Evolutionary conservation across 23 tunicate species (phyloP), one percentile per base, ranked within the genome.

Genomic region (Trididemnum nubilum): DNA sequence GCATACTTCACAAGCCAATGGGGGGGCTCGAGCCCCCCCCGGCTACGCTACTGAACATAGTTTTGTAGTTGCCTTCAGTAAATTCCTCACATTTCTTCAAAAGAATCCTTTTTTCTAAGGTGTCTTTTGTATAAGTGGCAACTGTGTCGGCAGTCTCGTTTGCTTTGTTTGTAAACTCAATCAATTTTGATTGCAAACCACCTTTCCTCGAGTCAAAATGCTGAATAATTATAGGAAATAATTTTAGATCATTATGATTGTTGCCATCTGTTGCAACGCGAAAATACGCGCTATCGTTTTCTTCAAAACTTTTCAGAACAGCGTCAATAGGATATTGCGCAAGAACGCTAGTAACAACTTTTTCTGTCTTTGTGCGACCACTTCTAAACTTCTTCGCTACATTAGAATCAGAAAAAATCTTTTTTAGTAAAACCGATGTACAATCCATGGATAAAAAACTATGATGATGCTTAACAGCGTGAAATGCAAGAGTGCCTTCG

Each of bases 301-400:
- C 82, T 78, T 78, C 27, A 78, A 78, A 78, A 78, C 74, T 78
- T 78, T 78, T 78, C 63, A 75, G 40, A 69, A 69, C 69, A 75
- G 80, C n/a, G 31, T 78, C 82, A 15, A 78, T 78, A 36, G 82
- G 58, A 78, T 78, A 78, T 36, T 67, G 80, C 44, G 80, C 80
- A 75, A 75, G 71, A 40, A 44, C 76, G 32, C 5, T 15, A 18
- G 60, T 73, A 18, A 73, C 60, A 73, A 38, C 7, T 18, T 29
- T 3, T 70, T 29, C 39, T 23, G 76, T 70, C 76, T 70, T 70
- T 70, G 37, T 70, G 29, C 12, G 76, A 38, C 12, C 76, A 70
- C 76, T 28, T 9, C 12, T 28, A 70, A 70, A 29, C 39, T 70
- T 30, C 44, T 70, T 70, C 32, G 76, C 37, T 38, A 70, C 29